Base-by-base conservation (phyloP, 2,797 vertebrate species). In the Natrix natrix region DNA sequence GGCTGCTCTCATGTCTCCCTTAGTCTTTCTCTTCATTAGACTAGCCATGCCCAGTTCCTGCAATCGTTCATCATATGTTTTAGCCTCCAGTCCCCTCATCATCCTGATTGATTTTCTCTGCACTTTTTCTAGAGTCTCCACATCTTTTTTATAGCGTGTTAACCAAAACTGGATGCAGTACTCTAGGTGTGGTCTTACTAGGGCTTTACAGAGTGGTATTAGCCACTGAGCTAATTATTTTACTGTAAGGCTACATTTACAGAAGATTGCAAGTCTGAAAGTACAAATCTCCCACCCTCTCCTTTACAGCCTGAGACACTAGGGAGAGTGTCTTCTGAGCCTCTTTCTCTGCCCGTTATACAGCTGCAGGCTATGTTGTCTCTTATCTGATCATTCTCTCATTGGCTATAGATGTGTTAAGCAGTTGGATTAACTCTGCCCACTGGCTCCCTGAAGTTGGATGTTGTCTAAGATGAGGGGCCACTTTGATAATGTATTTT, bases 31-130 rank as follows among this genome's bases (percentile, higher is more conserved):
- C 59, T 10, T 60, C 22, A 2, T 22, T 22, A 60, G 20, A 24
- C 20, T 8, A 22, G 22, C 59, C 20, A 60, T 2, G 59, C 22
- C 7, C 22, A 8, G 7, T 60, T 24, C 59, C 59, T 24, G 22
- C 2, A 60, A 60, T 22, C 2, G 1, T 60, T 60, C 22, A 2
- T 24, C 0, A 0, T 24, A 8, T 24, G 7, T 60, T 24, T 60
- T 22, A 60, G 7, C 22, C 20, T 60, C 59, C 59, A 60, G 59
- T 24, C 59, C 59, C 2, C 22, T 2, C 0, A 60, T 60, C 59
- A 24, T 60, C 59, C 2, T 60, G 59, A 7, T 60, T 60, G 59
- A 6, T 60, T 22, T 60, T 60, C 22, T 60, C 59, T 60, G 57
- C 14, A 17, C 14, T 57, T 4, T 57, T 56, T 56, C 55, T 17